A percentile compares a stretch with the other conserved stretches of the same genome.
Evolutionary conservation across 2,888 invertebrate species (phyloP).

Genomic region (Papilio gigon): DNA sequence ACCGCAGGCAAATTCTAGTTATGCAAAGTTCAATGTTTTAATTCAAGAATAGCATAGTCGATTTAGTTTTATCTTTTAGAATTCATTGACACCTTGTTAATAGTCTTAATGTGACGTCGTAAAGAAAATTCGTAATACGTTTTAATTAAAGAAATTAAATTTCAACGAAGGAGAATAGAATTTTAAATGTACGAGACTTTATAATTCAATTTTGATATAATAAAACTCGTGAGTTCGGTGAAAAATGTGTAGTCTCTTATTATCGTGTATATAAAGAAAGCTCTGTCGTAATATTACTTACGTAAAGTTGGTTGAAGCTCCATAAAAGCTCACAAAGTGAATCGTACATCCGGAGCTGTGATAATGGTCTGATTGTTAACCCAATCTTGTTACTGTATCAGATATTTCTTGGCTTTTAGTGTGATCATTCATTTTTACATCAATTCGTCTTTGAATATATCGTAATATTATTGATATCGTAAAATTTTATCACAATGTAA

Average conservation of each 20-base stretch:
- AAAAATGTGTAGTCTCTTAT: too few species aligned
- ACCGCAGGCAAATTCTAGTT: too few species aligned
- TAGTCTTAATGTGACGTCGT: not conserved
- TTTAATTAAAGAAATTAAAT: constrained; percentile 13
- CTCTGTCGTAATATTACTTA: not conserved
- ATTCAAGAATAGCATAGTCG: too few species aligned
- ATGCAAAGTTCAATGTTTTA: too few species aligned
- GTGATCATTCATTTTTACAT: constrained; percentile 10
- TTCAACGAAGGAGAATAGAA: not conserved
- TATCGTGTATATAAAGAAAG: too few species aligned
- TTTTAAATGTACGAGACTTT: too few species aligned
- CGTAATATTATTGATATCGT: too few species aligned
- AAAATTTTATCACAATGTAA: too few species aligned
- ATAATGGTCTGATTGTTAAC: constrained; percentile 33
- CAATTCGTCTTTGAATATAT: constrained; percentile 15
- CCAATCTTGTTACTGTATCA: constrained; percentile 29
- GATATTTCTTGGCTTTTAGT: constrained; percentile 6
- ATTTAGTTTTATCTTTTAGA: too few species aligned
- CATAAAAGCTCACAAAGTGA: constrained; percentile 34
- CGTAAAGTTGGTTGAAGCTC: constrained; percentile 25
- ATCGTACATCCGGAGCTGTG: constrained; percentile 32
- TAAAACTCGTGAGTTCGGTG: too few species aligned
- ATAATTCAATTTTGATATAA: not conserved
- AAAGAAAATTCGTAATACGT: constrained; percentile 26
- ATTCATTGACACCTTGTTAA: not conserved